A percentile compares a stretch with the other conserved stretches of the same genome.
Evolutionary conservation across 1,140 invertebrate genomes (phyloP).

Genomic region (Pogonomyrmex californicus): DNA sequence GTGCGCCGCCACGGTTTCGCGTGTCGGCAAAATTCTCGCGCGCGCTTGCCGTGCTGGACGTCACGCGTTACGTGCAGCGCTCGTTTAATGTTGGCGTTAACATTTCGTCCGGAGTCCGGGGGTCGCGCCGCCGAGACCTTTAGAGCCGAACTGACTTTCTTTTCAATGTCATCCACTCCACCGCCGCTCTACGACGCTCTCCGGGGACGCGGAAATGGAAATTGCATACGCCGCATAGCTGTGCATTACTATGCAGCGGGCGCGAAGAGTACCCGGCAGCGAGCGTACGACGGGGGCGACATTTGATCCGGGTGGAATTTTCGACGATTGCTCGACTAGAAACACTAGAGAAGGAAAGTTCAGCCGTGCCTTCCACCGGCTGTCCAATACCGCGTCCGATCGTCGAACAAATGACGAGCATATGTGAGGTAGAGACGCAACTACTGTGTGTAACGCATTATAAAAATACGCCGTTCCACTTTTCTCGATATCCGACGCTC

Average conservation of each 20-base stretch:
- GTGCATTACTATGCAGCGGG: slow-evolving; percentile 23
- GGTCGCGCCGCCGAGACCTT: slow-evolving; percentile 61
- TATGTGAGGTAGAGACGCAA: neutral
- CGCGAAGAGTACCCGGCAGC: neutral
- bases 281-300: neutral
- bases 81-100: slow-evolving; percentile 59
- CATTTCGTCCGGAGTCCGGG: slow-evolving; percentile 52
- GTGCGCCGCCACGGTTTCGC: slow-evolving; percentile 52
- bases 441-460: neutral
- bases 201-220: slow-evolving; percentile 47
- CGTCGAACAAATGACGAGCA: neutral
- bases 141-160: slow-evolving; percentile 53
- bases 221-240: slow-evolving; percentile 30
- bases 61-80: slow-evolving; percentile 57
- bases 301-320: slow-evolving; percentile 16
- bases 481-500: slow-evolving; percentile 15
- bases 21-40: slow-evolving; percentile 56
- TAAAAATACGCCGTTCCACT: slow-evolving; percentile 9
- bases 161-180: slow-evolving; percentile 50
- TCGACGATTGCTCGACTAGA: neutral
- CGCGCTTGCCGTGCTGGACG: slow-evolving; percentile 42
- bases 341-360: neutral
- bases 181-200: slow-evolving; percentile 2
- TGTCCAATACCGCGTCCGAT: neutral
- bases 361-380: neutral